Conservation (phyloP, 2,113 vertebrate species). For the Ptilorrhoa leucosticta region DNA sequence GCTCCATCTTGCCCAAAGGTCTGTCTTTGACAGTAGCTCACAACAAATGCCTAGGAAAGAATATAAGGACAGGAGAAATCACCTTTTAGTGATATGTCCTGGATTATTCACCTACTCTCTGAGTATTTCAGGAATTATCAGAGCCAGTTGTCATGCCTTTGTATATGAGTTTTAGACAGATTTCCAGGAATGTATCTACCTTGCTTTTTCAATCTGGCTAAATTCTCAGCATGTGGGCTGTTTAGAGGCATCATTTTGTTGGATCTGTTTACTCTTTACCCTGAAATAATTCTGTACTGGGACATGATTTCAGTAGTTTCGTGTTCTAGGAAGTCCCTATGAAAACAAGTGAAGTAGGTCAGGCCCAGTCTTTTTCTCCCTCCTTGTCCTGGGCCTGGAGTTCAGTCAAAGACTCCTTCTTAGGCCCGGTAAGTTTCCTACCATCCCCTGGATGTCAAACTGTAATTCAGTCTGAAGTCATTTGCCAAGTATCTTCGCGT, state of each 20-base stretch:
- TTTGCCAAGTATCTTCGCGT: neutral
- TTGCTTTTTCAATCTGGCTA: neutral
- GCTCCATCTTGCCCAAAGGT: neutral
- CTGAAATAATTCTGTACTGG: neutral
- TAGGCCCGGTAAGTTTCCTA: neutral
- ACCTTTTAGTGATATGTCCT: neutral
- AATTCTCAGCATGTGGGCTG: neutral
- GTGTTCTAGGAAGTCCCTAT: neutral
- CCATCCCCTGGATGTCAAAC: neutral
- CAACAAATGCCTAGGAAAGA: neutral
- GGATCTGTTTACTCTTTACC: neutral
- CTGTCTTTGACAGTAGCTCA: neutral
- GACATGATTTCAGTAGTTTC: neutral
- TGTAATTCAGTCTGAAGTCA: neutral
- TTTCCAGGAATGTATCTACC: neutral
- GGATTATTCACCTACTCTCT: neutral
- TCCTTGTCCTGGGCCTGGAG: neutral
- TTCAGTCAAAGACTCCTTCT: neutral
- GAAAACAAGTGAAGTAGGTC: neutral
- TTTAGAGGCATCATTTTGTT: neutral
- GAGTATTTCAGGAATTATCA: neutral
- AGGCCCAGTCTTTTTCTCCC: neutral
- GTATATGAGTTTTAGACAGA: neutral
- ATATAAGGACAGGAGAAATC: neutral
- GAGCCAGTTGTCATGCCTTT: neutral